A percentile compares a stretch with the other conserved stretches of the same genome.
These are phyloP conservation scores for Hyperopisus bebe DNA, from an alignment of 2,113 vertebrate genomes.

Conservation along the genomic window DNA sequence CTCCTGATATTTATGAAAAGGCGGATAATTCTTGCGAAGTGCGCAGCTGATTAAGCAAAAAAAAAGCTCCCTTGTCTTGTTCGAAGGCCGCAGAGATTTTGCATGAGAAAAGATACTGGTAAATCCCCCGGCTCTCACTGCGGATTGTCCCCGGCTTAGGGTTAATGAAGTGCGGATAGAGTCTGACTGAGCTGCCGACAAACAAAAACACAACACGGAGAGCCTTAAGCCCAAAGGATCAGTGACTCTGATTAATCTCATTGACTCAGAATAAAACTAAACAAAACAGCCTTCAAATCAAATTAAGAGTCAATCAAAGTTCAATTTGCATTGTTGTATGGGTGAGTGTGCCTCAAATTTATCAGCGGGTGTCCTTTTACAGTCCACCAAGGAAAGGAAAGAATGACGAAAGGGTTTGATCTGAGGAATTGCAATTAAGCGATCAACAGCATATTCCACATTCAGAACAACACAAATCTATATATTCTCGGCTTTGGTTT, in stretches of 20 bases:
- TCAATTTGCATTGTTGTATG: slow-evolving; percentile 67
- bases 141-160: slow-evolving; percentile 79
- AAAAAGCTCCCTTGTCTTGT: slow-evolving; percentile 56
- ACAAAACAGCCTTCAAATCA: slow-evolving; percentile 88
- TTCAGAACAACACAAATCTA: not conserved
- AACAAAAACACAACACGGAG: slow-evolving; percentile 81
- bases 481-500: not conserved
- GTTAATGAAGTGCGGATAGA: slow-evolving; percentile 99
- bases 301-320: slow-evolving; percentile 97
- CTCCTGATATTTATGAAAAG: slow-evolving; percentile 34
- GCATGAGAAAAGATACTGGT: slow-evolving; percentile 84
- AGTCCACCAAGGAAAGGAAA: not conserved
- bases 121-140: slow-evolving; percentile 75
- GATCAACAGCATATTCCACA: not conserved
- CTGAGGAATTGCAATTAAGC: not conserved
- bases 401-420: not conserved
- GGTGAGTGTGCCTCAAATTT: slow-evolving; percentile 20
- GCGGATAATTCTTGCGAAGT: slow-evolving; percentile 67
- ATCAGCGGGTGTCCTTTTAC: slow-evolving; percentile 19
- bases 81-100: slow-evolving; percentile 61
- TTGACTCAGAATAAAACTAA: slow-evolving; percentile 87
- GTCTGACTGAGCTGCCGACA: slow-evolving; percentile 82
- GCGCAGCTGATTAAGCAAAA: slow-evolving; percentile 68
- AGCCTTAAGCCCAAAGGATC: slow-evolving; percentile 91
- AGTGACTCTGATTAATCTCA: slow-evolving; percentile 96